Percentiles rank a stretch among this genome's conserved stretches.
These are phyloP conservation scores for Betta splendens DNA, from an alignment of 2,797 vertebrate species.

Conservation along the genomic window DNA sequence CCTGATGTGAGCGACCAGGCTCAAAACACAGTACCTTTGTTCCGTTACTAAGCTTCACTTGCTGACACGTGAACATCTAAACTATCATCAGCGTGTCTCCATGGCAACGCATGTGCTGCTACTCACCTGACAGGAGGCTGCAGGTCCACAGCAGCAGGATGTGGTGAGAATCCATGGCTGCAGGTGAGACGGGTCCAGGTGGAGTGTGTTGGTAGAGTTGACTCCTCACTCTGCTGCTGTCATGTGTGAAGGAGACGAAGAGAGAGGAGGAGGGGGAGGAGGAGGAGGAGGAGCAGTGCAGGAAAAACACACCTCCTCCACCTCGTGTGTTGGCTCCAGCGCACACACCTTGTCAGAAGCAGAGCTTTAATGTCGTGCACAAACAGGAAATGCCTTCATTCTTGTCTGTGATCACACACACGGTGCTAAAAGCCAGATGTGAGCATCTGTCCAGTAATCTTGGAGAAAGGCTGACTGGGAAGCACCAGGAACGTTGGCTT, in stretches of 20 bases:
- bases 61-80: no score
- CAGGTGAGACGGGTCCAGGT: constrained; percentile 9
- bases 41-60: no score
- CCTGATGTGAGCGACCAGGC: no score
- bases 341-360: constrained; percentile 27
- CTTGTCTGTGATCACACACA: constrained; percentile 25
- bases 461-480: constrained; percentile 5
- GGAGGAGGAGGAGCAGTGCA: constrained; percentile 27
- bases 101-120: constrained; percentile 3
- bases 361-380: constrained; percentile 29
- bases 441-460: constrained; percentile 27
- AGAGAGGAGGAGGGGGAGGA: background rate
- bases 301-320: constrained; percentile 43
- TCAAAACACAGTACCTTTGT: no score
- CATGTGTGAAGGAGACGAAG: constrained; percentile 23
- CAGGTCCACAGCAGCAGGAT: constrained; percentile 83
- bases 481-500: background rate
- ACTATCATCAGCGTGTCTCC: background rate
- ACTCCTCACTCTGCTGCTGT: constrained; percentile 34
- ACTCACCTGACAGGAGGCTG: constrained; percentile 87
- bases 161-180: constrained; percentile 84
- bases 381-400: constrained; percentile 63
- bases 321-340: constrained; percentile 3
- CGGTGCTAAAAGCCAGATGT: constrained; percentile 58
- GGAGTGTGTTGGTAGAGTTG: constrained; percentile 12